A percentile compares a stretch with the other conserved stretches of the same genome.
Evolutionary conservation across 2,888 invertebrate species (phyloP).

Genomic region (Sarcophaga rosellei): DNA sequence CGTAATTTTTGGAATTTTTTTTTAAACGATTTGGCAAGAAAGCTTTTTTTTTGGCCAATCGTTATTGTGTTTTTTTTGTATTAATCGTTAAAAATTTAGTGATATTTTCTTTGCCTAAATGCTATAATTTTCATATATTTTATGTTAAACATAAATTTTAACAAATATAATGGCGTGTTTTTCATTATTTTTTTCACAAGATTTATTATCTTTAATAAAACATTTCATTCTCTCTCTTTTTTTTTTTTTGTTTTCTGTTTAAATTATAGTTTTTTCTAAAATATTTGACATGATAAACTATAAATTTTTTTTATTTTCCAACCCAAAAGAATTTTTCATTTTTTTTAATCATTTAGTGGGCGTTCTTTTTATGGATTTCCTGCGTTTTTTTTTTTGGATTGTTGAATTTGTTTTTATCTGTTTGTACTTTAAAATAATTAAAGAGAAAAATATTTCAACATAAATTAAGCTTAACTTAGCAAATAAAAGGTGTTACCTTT

Average conservation of each 20-base stretch:
- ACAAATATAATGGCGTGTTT: slow-evolving; percentile 1
- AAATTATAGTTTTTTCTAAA: slow-evolving; percentile 53
- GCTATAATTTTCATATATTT: slow-evolving; percentile 35
- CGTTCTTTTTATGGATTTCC: slow-evolving; percentile 37
- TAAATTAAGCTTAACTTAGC: slow-evolving; percentile 27
- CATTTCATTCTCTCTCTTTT: background rate
- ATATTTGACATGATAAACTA: slow-evolving; percentile 57
- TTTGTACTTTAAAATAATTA: slow-evolving; percentile 51
- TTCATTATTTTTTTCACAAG: slow-evolving; percentile 9
- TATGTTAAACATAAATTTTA: slow-evolving; percentile 41
- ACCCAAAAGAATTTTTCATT: slow-evolving; percentile 42
- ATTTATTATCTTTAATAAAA: slow-evolving; percentile 53
- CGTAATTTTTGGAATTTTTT: background rate
- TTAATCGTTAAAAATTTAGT: background rate
- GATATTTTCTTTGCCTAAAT: slow-evolving; percentile 11
- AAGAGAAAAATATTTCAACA: slow-evolving; percentile 18
- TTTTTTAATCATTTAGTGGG: slow-evolving; percentile 53
- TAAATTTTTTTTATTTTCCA: slow-evolving; percentile 34
- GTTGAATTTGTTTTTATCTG: slow-evolving; percentile 12
- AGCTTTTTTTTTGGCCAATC: background rate
- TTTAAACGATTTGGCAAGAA: background rate
- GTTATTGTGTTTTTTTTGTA: background rate
- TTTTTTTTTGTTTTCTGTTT: slow-evolving; percentile 1
- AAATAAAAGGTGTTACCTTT: slow-evolving; percentile 53
- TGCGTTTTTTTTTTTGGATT: slow-evolving; percentile 7